phyloP scores from a whole-genome alignment of 2,888 invertebrate genomes.

The Autographa gamma region DNA sequence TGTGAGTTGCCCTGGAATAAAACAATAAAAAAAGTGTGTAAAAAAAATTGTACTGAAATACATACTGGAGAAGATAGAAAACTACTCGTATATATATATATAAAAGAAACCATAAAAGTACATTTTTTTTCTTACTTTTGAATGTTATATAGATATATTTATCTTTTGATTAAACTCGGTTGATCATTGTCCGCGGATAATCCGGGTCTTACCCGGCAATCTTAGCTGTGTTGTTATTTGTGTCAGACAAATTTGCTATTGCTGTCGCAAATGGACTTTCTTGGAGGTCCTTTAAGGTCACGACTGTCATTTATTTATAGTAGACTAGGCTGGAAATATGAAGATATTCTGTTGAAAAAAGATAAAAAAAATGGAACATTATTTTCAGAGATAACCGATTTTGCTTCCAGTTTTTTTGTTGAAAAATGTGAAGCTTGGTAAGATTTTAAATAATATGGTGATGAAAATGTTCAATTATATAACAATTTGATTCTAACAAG shows the following conservation, averaged over 20 bases:
- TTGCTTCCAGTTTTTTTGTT: no score
- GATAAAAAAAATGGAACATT: neutral
- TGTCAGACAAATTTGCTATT: slow-evolving; percentile 1
- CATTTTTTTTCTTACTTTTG: slow-evolving; percentile 5
- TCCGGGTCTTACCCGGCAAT: slow-evolving; percentile 24
- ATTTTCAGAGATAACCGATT: no score
- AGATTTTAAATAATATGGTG: no score
- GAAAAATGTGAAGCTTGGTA: no score
- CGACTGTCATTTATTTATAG: neutral
- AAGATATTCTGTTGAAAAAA: neutral
- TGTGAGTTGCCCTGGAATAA: no score
- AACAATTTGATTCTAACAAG: no score
- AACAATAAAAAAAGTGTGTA: no score
- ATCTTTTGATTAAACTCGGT: slow-evolving; percentile 36
- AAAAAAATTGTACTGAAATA: no score
- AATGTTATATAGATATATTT: slow-evolving; percentile 18
- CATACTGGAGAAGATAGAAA: no score
- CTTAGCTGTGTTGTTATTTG: slow-evolving; percentile 24
- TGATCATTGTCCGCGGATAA: slow-evolving; percentile 17
- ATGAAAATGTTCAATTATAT: no score
- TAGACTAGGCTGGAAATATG: no score
- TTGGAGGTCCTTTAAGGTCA: neutral
- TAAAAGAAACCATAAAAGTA: neutral
- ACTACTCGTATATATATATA: no score
- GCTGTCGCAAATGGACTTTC: neutral